These are phyloP conservation scores for Heterotis niloticus DNA, from an alignment of 2,113 vertebrate species.

Conservation along the genomic window DNA sequence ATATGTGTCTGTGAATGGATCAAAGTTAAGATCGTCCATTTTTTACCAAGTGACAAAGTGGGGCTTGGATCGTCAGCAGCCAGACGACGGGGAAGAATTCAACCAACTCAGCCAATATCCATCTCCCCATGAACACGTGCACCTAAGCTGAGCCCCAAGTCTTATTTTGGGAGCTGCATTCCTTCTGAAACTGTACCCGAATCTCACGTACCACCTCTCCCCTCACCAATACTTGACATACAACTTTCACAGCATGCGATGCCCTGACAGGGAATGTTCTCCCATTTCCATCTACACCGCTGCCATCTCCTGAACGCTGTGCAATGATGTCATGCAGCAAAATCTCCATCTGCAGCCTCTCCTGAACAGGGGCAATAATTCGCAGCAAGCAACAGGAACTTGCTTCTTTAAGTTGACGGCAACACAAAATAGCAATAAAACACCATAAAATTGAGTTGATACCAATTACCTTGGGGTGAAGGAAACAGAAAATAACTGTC, in stretches of 20 bases:
- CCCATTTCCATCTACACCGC: background rate
- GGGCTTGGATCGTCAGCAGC: background rate
- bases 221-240: background rate
- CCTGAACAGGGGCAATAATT: background rate
- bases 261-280: background rate
- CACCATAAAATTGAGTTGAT: background rate
- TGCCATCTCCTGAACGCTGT: background rate
- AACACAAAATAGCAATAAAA: background rate
- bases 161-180: background rate
- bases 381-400: background rate
- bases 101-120: background rate
- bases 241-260: background rate
- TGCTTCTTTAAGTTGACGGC: background rate
- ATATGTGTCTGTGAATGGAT: constrained; percentile 51
- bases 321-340: background rate
- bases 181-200: background rate
- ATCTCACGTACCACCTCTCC: background rate
- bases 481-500: background rate
- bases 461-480: background rate
- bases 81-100: background rate
- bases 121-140: background rate
- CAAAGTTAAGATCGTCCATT: background rate
- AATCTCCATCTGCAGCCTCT: background rate
- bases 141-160: background rate
- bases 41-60: too few species aligned